Evolutionary conservation across 2,113 vertebrate species (phyloP).

Genomic region (Malurus melanocephalus): DNA sequence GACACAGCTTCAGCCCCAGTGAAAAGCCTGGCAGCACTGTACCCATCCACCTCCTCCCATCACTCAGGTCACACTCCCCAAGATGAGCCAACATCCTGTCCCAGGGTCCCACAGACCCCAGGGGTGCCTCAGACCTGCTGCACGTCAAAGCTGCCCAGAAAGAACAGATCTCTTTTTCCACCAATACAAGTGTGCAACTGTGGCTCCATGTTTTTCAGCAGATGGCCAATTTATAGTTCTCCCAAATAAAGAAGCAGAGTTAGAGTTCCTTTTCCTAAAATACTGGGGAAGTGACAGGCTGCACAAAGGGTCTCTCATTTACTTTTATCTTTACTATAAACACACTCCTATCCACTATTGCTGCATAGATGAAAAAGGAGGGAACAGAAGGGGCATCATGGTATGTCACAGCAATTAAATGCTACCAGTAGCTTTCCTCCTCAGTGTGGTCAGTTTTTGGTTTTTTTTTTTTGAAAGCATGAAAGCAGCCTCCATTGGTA

Average conservation of each 20-base stretch:
- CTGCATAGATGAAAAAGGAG: neutral
- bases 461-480: neutral
- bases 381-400: neutral
- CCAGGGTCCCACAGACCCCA: neutral
- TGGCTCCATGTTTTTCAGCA: neutral
- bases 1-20: neutral
- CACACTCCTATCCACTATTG: neutral
- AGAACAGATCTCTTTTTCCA: neutral
- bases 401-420: neutral
- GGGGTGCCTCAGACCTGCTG: neutral
- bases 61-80: neutral
- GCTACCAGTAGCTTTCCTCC: neutral
- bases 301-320: neutral
- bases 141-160: rapidly evolving
- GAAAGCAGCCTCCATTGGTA: neutral
- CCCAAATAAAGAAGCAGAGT: neutral
- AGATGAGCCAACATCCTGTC: too few relatives aligned
- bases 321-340: neutral
- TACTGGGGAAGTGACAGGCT: neutral
- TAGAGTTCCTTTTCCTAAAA: neutral
- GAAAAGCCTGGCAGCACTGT: neutral
- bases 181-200: neutral
- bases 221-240: neutral
- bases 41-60: neutral
- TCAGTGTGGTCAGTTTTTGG: rapidly evolving